phyloP scores from a whole-genome alignment of 1,140 invertebrate species.

The Druon quercuslanigerum region DNA sequence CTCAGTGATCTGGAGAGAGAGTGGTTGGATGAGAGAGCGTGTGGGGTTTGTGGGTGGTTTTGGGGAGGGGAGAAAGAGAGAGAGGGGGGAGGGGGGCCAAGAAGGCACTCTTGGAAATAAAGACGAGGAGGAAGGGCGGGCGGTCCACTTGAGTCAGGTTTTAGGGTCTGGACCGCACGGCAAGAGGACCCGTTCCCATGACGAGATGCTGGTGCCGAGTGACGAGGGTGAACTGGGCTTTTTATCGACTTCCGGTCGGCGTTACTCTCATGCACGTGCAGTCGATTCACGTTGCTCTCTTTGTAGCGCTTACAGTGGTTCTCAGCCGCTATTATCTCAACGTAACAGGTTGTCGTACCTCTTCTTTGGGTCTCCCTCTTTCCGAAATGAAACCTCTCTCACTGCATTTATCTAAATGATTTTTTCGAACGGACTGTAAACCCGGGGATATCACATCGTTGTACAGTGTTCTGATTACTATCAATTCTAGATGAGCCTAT shows the following conservation, averaged over 20 bases:
- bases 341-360: constrained; percentile 61
- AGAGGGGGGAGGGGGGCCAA: not conserved
- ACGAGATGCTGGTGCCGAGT: constrained; percentile 67
- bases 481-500: too few species aligned
- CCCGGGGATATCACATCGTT: too few species aligned
- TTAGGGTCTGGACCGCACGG: constrained; percentile 53
- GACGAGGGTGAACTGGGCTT: constrained; percentile 75
- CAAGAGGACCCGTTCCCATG: constrained; percentile 63
- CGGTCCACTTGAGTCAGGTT: constrained; percentile 53
- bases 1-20: not conserved
- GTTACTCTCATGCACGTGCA: constrained; percentile 73
- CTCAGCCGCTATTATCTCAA: constrained; percentile 57
- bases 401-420: not conserved
- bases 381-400: not conserved
- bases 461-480: too few species aligned
- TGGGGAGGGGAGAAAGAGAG: not conserved
- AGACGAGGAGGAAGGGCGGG: constrained; percentile 29
- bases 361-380: not conserved
- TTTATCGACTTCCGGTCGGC: constrained; percentile 76
- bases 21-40: not conserved
- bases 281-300: constrained; percentile 64
- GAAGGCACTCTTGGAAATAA: constrained; percentile 37
- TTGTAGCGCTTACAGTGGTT: constrained; percentile 65
- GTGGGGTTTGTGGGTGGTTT: too few species aligned
- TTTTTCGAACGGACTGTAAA: not conserved